Conservation (phyloP, 2,797 vertebrate species). For the Dryobates pubescens region DNA sequence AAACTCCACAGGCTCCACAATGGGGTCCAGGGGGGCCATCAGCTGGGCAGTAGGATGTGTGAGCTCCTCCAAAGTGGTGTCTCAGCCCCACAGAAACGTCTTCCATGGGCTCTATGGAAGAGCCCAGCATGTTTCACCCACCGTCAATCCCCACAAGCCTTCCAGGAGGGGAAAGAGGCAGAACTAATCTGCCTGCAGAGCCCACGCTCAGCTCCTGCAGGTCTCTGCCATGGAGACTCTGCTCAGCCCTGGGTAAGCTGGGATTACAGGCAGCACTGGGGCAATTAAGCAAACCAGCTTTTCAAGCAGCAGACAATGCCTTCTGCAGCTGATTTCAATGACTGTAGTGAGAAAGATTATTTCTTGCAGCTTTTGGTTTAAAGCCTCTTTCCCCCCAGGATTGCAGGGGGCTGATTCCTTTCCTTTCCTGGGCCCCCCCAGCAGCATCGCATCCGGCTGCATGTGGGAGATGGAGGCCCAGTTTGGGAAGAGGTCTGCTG, state of each 20-base stretch:
- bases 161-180: neutral
- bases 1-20: fast-evolving
- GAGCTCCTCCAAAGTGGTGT: fast-evolving
- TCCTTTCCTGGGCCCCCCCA: neutral
- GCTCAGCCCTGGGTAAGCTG: neutral
- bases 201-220: neutral
- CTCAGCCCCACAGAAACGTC: neutral
- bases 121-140: fast-evolving
- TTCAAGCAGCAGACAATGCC: constrained; percentile 27
- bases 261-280: neutral
- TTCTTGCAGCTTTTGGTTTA: neutral
- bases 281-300: constrained; percentile 47
- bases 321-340: neutral
- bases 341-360: neutral
- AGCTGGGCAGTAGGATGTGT: neutral
- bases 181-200: neutral
- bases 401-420: neutral
- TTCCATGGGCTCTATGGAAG: fast-evolving
- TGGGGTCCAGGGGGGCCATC: fast-evolving
- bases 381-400: neutral
- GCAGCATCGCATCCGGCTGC: neutral
- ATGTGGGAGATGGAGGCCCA: fast-evolving
- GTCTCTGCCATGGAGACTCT: neutral
- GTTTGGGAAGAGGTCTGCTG: neutral
- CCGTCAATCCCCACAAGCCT: fast-evolving